Evolutionary conservation across 1,140 invertebrate species (phyloP), one percentile per base, ranked within the genome.

Genomic region (Drosophila bocki): DNA sequence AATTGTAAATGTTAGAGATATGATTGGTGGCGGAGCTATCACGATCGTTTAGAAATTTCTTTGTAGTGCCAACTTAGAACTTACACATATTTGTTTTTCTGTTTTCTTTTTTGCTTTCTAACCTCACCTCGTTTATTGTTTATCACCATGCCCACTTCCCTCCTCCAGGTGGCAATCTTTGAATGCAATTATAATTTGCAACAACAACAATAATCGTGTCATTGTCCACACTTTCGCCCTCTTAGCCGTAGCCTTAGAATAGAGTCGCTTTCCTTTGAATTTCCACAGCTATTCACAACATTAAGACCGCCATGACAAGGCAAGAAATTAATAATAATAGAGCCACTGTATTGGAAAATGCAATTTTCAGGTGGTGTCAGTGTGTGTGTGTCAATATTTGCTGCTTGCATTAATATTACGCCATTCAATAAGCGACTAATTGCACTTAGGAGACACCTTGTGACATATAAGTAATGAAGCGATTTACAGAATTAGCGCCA

Each of bases 121-220:
- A n/a, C 26, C 19, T 33, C 50, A 70, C 50, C 64, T 71, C 56
- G 68, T 71, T 72, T 71, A 48, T 70, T 71, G 65, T 71, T 68
- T 54, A 54, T 53, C 47, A 42, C 64, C 63, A 37, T 19, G 37
- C 47, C 65, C 65, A 57, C 15, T 26, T n/a, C 45, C 45, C 1
- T 35, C 17, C 65, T 32, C 9, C 35, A 29, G 41, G 19, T 26
- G 53, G 63, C 67, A 71, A 32, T 71, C 41, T 29, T 50, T 12
- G 29, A 50, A 56, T 42, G 53, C 65, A 42, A 50, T 59, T 50
- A 29, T 71, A 37, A 59, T 72, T 71, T 72, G 32, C 53, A 50
- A 72, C 29, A 50, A 72, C 29, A 53, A 56, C 26, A 53, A 56
- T 71, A 41, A 45, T 33, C 26, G 51, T 12, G 35, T 42, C 63